Percentiles rank a stretch among this genome's conserved stretches.
These are phyloP conservation scores for Ligdia adustata DNA, from an alignment of 2,888 invertebrate species.

Conservation along the genomic window DNA sequence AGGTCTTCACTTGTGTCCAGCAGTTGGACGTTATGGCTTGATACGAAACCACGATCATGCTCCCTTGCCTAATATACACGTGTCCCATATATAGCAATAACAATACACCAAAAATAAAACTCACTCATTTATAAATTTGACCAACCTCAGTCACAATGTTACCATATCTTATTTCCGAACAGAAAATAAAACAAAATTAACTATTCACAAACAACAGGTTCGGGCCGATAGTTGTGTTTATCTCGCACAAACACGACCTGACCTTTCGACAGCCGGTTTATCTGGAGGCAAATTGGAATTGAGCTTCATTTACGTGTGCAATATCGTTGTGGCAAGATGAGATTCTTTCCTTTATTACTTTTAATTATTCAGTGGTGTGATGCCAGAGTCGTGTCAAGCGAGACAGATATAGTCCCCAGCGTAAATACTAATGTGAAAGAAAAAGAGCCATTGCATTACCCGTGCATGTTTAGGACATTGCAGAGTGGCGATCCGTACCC, in stretches of 20 bases:
- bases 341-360: slow-evolving; percentile 43
- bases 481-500: slow-evolving; percentile 50
- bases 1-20: too few species aligned
- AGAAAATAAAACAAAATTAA: slow-evolving; percentile 21
- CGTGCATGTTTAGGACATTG: slow-evolving; percentile 48
- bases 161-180: slow-evolving; percentile 3
- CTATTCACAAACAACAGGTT: slow-evolving; percentile 12
- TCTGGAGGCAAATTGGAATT: slow-evolving; percentile 40
- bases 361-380: slow-evolving; percentile 43
- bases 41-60: too few species aligned
- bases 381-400: slow-evolving; percentile 46
- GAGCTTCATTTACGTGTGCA: slow-evolving; percentile 37
- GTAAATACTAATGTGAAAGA: slow-evolving; percentile 38
- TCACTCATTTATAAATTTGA: too few species aligned
- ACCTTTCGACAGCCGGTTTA: slow-evolving; percentile 46
- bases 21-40: too few species aligned
- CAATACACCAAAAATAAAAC: too few species aligned
- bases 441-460: slow-evolving; percentile 39
- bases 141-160: too few species aligned
- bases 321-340: slow-evolving; percentile 49
- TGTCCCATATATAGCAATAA: too few species aligned
- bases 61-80: too few species aligned
- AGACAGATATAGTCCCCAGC: slow-evolving; percentile 37
- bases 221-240: slow-evolving; percentile 35
- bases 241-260: slow-evolving; percentile 44